These are phyloP conservation scores for Agelas oroides DNA, from an alignment of 37 sponge, comb jelly and placozoan genomes.

Conservation along the genomic window DNA sequence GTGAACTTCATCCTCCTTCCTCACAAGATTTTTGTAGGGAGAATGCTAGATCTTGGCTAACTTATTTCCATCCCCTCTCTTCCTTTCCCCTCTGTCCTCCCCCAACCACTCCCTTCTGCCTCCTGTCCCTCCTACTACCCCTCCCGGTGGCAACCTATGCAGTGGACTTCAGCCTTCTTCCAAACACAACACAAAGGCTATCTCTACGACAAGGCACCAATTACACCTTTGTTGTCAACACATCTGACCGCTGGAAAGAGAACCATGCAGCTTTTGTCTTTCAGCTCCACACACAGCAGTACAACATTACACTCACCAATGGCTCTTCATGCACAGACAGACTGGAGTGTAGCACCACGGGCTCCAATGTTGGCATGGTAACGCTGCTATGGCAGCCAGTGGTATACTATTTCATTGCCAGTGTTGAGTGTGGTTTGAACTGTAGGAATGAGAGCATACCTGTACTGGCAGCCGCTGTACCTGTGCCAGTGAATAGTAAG, in stretches of 20 bases:
- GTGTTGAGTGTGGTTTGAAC: neutral
- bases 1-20: too few relatives aligned
- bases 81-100: too few relatives aligned
- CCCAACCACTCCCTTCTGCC: neutral
- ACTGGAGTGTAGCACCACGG: constrained; percentile 3
- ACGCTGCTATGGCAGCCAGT: neutral
- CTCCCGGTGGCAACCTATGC: constrained; percentile 6
- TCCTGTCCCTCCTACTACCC: neutral
- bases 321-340: neutral
- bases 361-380: constrained; percentile 42
- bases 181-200: neutral
- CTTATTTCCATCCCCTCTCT: too few relatives aligned
- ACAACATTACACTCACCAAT: constrained; percentile 19
- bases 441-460: neutral
- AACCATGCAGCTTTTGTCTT: constrained; percentile 17
- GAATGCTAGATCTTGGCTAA: too few relatives aligned
- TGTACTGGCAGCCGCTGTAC: constrained; percentile 17
- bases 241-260: neutral
- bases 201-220: neutral
- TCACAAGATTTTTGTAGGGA: too few relatives aligned
- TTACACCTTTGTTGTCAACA: constrained; percentile 7
- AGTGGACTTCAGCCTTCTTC: neutral
- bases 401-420: neutral
- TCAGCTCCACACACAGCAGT: constrained; percentile 25
- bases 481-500: neutral